Conservation (phyloP, 2,113 vertebrate genomes). For the Anguilla japonica region DNA sequence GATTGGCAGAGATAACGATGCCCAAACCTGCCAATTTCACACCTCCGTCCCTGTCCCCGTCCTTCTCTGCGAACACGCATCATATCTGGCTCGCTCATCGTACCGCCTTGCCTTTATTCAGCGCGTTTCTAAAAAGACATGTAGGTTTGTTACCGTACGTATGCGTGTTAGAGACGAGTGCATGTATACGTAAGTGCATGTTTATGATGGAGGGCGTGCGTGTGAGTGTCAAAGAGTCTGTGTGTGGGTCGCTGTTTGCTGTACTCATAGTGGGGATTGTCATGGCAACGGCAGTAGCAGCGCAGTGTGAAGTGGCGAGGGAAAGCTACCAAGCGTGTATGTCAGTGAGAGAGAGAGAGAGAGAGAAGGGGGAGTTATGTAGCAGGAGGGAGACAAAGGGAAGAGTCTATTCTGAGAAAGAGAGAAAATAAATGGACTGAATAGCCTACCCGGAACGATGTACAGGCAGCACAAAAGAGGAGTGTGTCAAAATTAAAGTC, state of each 20-base stretch:
- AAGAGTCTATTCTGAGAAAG: conserved; percentile 8
- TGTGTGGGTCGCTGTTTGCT: conserved; percentile 65
- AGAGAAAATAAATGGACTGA: background rate
- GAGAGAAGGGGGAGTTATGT: conserved; percentile 10
- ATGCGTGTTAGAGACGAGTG: background rate
- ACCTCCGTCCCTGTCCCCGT: background rate
- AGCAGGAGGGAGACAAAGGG: conserved; percentile 25
- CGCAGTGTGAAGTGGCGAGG: conserved; percentile 68
- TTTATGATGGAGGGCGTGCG: conserved; percentile 20
- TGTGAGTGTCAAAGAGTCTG: conserved; percentile 55
- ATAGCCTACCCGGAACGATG: background rate
- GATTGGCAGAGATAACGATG: background rate
- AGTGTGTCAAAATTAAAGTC: background rate
- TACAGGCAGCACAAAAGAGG: background rate
- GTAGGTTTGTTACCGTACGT: background rate
- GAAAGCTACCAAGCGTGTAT: conserved; percentile 37
- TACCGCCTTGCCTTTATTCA: background rate
- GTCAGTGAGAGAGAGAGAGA: conserved; percentile 35
- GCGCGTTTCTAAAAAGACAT: background rate
- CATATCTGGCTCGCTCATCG: background rate
- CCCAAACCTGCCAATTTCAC: background rate
- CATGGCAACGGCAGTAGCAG: conserved; percentile 70
- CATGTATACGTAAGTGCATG: conserved; percentile 30
- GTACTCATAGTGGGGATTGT: conserved; percentile 59
- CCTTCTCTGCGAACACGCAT: background rate